These are phyloP conservation scores for Edolisoma coerulescens DNA, from an alignment of 2,113 vertebrate genomes.

Conservation along the genomic window DNA sequence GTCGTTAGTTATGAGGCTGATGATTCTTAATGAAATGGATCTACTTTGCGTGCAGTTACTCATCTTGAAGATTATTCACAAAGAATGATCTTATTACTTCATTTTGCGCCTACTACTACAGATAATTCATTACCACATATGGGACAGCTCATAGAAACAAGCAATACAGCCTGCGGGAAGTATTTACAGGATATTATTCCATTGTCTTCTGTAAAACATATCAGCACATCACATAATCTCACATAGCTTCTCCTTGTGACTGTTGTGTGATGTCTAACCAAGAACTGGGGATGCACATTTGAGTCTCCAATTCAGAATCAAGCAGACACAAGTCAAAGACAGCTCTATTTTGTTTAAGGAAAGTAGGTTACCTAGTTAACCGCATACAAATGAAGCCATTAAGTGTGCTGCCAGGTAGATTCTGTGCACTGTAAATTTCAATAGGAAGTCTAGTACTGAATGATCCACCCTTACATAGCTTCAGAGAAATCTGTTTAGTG, in stretches of 20 bases:
- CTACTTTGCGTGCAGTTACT: not conserved
- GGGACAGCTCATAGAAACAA: not conserved
- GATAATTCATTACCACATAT: not conserved
- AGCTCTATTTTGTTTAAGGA: slow-evolving; percentile 10
- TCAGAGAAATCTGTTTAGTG: not conserved
- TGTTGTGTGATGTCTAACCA: not conserved
- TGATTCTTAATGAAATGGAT: not conserved
- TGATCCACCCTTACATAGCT: not conserved
- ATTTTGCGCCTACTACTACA: not conserved
- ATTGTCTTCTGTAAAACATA: not conserved
- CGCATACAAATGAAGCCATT: slow-evolving; percentile 46
- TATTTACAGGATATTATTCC: not conserved
- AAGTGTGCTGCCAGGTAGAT: slow-evolving; percentile 2
- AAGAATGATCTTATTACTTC: not conserved
- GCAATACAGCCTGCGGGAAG: not conserved
- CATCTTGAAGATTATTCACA: not conserved
- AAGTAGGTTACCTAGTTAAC: slow-evolving; percentile 59
- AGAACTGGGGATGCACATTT: not conserved
- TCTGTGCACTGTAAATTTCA: not conserved
- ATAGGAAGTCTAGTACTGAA: not conserved
- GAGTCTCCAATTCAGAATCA: not conserved
- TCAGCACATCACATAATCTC: not conserved
- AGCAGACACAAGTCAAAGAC: slow-evolving; percentile 10
- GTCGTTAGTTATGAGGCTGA: not conserved
- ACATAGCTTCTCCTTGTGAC: not conserved